These are phyloP conservation scores for Drosophila algonquin DNA, from an alignment of 2,888 invertebrate genomes.

Conservation along the genomic window DNA sequence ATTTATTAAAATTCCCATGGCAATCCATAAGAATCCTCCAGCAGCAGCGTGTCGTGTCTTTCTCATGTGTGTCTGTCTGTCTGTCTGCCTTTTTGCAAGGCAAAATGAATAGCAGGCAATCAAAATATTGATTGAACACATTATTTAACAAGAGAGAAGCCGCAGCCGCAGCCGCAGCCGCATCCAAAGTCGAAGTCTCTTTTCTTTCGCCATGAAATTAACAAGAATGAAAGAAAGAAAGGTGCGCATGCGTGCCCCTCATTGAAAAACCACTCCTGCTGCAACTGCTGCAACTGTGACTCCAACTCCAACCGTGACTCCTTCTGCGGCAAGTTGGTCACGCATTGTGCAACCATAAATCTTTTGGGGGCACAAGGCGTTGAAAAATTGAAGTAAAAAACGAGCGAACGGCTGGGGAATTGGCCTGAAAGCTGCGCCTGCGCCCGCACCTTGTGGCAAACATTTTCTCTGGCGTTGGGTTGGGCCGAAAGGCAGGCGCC, in stretches of 20 bases:
- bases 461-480: slow-evolving; percentile 32
- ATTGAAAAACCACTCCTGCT: neutral
- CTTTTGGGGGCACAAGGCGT: slow-evolving; percentile 65
- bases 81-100: slow-evolving; percentile 32
- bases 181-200: neutral
- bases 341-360: slow-evolving; percentile 74
- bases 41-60: neutral
- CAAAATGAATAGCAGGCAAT: slow-evolving; percentile 69
- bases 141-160: slow-evolving; percentile 55
- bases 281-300: neutral
- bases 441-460: slow-evolving; percentile 2
- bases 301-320: slow-evolving; percentile 11
- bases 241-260: slow-evolving; percentile 55
- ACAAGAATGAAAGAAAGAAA: slow-evolving; percentile 76
- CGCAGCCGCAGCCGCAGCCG: no score
- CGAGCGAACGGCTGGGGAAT: slow-evolving; percentile 54
- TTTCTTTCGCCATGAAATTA: slow-evolving; percentile 59
- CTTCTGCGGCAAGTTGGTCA: slow-evolving; percentile 66
- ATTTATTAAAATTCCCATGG: slow-evolving; percentile 50
- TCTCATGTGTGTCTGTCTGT: neutral
- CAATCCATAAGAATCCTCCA: slow-evolving; percentile 45
- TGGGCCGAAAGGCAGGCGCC: slow-evolving; percentile 45
- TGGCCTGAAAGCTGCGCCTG: slow-evolving; percentile 20
- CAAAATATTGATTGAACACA: slow-evolving; percentile 75
- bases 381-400: slow-evolving; percentile 66